Conservation (phyloP, 2,797 vertebrate species). For the Alauda arvensis region DNA sequence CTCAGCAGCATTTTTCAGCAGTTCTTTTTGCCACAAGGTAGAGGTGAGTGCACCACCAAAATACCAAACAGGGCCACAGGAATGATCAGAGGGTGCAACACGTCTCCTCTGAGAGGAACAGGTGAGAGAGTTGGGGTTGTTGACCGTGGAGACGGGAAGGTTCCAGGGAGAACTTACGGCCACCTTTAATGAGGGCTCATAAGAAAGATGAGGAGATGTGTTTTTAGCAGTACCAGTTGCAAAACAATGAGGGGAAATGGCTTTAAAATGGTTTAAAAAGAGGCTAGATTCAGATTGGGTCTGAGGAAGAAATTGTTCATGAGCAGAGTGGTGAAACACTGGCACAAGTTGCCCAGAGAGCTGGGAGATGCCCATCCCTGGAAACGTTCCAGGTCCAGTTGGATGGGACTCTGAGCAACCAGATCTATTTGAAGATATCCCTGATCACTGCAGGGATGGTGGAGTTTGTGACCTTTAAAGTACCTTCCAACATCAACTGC, state of each 20-base stretch:
- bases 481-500: too few relatives aligned
- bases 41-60: background rate
- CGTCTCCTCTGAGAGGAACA: background rate
- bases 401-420: background rate
- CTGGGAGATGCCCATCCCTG: background rate
- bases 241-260: too few relatives aligned
- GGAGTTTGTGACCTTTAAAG: too few relatives aligned
- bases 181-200: background rate
- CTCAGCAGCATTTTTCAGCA: background rate
- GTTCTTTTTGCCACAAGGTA: background rate
- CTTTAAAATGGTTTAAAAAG: too few relatives aligned
- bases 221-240: too few relatives aligned
- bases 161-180: accelerated
- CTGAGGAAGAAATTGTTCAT: too few relatives aligned
- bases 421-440: too few relatives aligned
- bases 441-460: too few relatives aligned
- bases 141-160: background rate
- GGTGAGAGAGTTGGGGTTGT: background rate
- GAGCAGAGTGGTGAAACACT: too few relatives aligned
- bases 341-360: background rate
- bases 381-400: background rate
- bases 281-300: too few relatives aligned
- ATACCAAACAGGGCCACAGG: background rate
- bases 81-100: background rate
- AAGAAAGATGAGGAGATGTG: too few relatives aligned